Base-by-base conservation (phyloP, 2,113 vertebrate genomes). In the Girardinichthys multiradiatus region DNA sequence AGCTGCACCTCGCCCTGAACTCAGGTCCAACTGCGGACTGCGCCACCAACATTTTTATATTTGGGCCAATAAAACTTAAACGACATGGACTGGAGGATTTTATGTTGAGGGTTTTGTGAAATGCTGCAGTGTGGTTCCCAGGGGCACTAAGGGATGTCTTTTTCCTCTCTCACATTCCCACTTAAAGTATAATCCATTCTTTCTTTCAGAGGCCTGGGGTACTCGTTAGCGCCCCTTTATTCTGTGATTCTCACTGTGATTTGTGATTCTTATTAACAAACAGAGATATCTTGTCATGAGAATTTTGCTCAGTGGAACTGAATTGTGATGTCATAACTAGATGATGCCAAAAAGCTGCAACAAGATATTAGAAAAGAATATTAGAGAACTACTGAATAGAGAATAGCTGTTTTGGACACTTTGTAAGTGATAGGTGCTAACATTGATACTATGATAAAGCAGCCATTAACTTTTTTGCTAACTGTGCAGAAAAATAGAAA, bases 81-180 rank as follows among this genome's bases (percentile, higher is more conserved):
- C 4, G 57, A 81, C 82, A 77, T 14, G 70, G 80, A 87, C 84
- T 70, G 75, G 70, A 63, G 78, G 67, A 76, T 86, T 87, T 82
- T 70, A 68, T 72, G 63, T 81, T 71, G 69, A 82, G 77, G 29
- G 57, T n/a, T 89, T 82, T 68, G 80, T 85, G 74, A 82, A 82
- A 82, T 51, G 5, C 57, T 54, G 63, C 57, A 4, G 39, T 59
- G 72, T 61, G 68, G 76, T 61, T 70, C 78, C 83, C 76, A 2
- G 54, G 67, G 74, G 79, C 71, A 65, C 60, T n/a, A 24, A 64
- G 74, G 64, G 35, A 69, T 81, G 64, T 84, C 77, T 82, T 79
- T 71, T 77, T 15, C n/a, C 76, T 80, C 79, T 82, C 71, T 80
- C 79, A 73, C 74, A 6, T 81, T 77, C 74, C 64, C 67, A 63